Base-by-base conservation (phyloP, 2,797 vertebrate species). In the Nasua narica region DNA sequence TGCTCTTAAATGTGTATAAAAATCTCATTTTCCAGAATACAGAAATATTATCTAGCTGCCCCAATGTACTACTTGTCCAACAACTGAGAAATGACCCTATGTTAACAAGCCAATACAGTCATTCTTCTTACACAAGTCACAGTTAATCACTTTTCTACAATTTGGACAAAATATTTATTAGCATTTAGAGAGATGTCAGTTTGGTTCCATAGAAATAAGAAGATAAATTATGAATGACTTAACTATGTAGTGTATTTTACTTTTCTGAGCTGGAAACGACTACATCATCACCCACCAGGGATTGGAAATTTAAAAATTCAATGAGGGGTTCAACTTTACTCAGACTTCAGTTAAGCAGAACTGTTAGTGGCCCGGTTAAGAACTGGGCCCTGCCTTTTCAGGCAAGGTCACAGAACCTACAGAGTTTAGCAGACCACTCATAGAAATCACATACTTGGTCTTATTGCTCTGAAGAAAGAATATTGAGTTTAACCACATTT, bases 321-420 rank as follows among this genome's bases (percentile, higher is more conserved):
- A 60, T 96, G 95, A 98, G 92, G 10, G 85, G 15, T 87, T 77
- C 87, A 96, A 87, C 40, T 98, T 96, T 96, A 98, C 97, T 98
- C 97, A 96, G 84, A 96, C 54, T 70, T 97, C 81, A 98, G 90
- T 54, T 94, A 93, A 96, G 95, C 77, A 97, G 96, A 97, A 95
- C 65, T 97, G 90, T 98, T 97, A 97, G 82, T 81, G 74, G 12
- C 23, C 96, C 95, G 54, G 50, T 90, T 96, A 98, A 97, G 87
- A 98, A 97, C 92, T 98, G 93, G 92, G 43, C 82, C 70, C 78
- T 87, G 69, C 86, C 82, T 95, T 97, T 96, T 86, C 95, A 97
- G 93, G 13, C 56, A 97, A 96, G 91, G 93, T 91, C 65, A 94
- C 50, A 96, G 96, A 98, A 98, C 82, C 85, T 92, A 81, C 87